Conservation (phyloP, 2,888 invertebrate genomes). For the Epirrhoe alternata region DNA sequence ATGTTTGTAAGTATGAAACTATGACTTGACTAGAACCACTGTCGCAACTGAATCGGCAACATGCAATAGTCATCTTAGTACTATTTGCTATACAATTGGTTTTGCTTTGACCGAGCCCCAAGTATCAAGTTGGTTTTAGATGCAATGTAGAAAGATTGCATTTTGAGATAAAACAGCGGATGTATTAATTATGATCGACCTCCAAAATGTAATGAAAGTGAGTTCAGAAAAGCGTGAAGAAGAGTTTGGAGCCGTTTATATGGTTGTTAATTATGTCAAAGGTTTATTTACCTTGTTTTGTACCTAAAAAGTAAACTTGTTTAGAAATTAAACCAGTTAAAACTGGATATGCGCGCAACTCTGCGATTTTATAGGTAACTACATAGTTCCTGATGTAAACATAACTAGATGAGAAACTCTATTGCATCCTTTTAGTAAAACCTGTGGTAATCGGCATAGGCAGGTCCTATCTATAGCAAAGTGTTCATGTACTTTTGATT, state of each 20-base stretch:
- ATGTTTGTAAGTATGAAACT: conserved; percentile 80
- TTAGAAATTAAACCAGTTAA: neutral
- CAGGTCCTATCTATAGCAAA: too few relatives aligned
- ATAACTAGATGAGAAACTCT: too few relatives aligned
- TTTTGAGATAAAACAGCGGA: conserved; percentile 52
- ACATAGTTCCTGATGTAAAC: too few relatives aligned
- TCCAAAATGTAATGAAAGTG: conserved; percentile 51
- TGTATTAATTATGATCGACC: conserved; percentile 46
- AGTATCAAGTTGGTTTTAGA: conserved; percentile 60
- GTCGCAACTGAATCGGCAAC: conserved; percentile 66
- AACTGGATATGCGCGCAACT: neutral
- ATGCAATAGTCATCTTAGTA: conserved; percentile 45
- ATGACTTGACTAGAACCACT: conserved; percentile 68
- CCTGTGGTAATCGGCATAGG: too few relatives aligned
- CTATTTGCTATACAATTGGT: conserved; percentile 43
- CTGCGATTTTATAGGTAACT: neutral
- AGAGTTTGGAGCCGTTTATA: conserved; percentile 38
- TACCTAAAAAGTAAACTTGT: neutral
- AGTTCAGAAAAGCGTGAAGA: conserved; percentile 57
- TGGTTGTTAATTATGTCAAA: conserved; percentile 29
- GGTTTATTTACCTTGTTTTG: conserved; percentile 28
- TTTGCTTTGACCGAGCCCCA: conserved; percentile 49
- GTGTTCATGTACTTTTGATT: too few relatives aligned
- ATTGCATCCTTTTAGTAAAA: too few relatives aligned
- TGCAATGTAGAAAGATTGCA: conserved; percentile 65